Conservation (phyloP, 2,797 vertebrate species). For the Anabas testudineus region DNA sequence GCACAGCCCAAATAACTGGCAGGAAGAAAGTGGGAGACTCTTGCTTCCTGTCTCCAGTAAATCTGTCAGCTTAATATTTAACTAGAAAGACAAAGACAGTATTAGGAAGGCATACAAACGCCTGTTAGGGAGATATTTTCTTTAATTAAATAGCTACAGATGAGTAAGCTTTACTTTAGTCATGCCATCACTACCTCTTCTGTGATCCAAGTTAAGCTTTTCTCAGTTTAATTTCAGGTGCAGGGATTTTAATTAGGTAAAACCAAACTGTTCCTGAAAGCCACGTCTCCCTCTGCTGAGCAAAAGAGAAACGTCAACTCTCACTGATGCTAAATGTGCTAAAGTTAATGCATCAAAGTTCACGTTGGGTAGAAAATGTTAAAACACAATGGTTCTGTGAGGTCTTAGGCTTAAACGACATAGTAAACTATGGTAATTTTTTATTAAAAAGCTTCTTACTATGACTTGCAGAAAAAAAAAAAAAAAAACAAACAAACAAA, state of each 20-base stretch:
- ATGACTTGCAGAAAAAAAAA: not conserved
- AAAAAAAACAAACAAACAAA: no score
- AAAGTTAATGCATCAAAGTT: no score
- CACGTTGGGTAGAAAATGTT: no score
- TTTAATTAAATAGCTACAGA: not conserved
- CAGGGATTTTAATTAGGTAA: not conserved
- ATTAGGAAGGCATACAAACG: not conserved
- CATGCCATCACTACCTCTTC: not conserved
- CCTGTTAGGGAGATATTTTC: not conserved
- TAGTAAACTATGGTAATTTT: no score
- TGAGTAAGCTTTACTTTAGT: not conserved
- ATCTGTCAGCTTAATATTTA: no score
- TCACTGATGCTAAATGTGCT: no score
- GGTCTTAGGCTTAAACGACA: no score
- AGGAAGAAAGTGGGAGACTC: not conserved
- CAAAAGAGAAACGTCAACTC: constrained; percentile 5
- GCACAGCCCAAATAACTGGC: not conserved
- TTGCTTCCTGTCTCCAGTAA: constrained; percentile 3
- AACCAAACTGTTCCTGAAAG: not conserved
- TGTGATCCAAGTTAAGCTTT: not conserved
- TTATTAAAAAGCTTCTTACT: not conserved
- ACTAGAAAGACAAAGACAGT: not conserved
- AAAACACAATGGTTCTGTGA: no score
- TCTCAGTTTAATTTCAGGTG: not conserved
- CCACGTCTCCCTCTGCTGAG: constrained; percentile 45